Evolutionary conservation across 2,113 vertebrate species (phyloP).

Genomic region (Psilopogon haemacephalus): DNA sequence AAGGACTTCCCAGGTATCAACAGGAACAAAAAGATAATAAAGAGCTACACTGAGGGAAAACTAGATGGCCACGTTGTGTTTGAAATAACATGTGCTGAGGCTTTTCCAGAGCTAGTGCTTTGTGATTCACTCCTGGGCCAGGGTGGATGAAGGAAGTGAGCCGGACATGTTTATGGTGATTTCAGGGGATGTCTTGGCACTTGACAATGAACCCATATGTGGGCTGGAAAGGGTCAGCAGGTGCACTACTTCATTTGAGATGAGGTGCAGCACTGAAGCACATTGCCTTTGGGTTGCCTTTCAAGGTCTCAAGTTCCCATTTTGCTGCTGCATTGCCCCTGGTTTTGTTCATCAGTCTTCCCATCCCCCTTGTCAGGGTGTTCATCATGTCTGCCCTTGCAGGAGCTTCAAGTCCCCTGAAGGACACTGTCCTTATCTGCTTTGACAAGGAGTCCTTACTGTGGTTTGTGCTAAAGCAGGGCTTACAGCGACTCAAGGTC

Average conservation of each 20-base stretch:
- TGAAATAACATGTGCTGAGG: neutral
- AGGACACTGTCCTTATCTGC: neutral
- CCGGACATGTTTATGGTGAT: neutral
- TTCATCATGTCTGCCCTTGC: neutral
- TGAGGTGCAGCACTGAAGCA: rapidly evolving
- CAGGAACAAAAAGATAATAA: neutral
- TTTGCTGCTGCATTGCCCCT: neutral
- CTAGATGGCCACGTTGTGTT: neutral
- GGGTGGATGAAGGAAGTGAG: neutral
- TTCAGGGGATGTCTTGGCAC: rapidly evolving
- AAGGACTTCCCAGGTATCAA: neutral
- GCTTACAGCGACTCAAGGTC: neutral
- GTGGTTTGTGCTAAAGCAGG: neutral
- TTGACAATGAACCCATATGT: rapidly evolving
- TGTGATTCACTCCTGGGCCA: neutral
- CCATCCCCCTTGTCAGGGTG: too few relatives aligned
- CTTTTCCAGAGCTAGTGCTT: neutral
- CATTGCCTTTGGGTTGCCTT: neutral
- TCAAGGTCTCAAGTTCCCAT: neutral
- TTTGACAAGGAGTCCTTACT: neutral
- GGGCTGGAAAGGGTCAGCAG: neutral
- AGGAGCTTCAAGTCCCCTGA: neutral
- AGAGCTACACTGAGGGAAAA: neutral
- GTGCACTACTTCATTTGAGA: neutral
- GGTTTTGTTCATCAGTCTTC: neutral